Evolutionary conservation across 2,797 vertebrate genomes (phyloP), one percentile per base, ranked within the genome.

Genomic region (Brachymystax lenok): DNA sequence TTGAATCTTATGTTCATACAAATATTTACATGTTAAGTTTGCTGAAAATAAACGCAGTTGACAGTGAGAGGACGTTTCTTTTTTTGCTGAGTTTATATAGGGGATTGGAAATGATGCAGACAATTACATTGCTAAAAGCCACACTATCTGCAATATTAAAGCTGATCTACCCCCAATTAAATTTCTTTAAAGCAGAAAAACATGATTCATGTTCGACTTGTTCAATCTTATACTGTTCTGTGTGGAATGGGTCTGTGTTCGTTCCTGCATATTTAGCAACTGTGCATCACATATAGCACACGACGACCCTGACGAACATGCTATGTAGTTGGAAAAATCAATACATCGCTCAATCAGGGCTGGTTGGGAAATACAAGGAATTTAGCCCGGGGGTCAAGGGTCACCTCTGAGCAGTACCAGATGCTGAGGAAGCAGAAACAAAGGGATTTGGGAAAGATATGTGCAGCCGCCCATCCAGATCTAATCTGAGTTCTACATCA

Each of bases 311-410:
- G 83, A 56, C 70, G 70, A 85, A 35, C 33, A 28, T 68, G 78
- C 80, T 54, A 51, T 69, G 0, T 30, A 83, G 14, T 30, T 82
- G 88, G 89, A 91, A 93, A 92, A 83, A 86, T 90, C 88, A 83
- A 89, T 89, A 85, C 82, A 85, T 76, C 71, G 78, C 77, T 12
- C 33, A 73, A 73, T 81, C 77, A 14, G 61, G 79, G 76, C 80
- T 80, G 73, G 85, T 88, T 85, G 84, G 80, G 64, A 85, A 90
- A 84, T 83, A 85, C 82, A 75, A 30, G 35, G 86, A 83, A 87
- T 79, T 79, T 91, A n/a, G 69, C 72, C 3, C 35, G 54, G 69
- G 69, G 87, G 85, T 90, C 83, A 90, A 79, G 92, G 88, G 90
- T 90, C 69, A 74, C 5, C 33, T 0, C 73, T 88, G 85, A 90